Evolutionary conservation across 2,113 vertebrate species (phyloP).

Genomic region (Phylloscopus trochiloides): DNA sequence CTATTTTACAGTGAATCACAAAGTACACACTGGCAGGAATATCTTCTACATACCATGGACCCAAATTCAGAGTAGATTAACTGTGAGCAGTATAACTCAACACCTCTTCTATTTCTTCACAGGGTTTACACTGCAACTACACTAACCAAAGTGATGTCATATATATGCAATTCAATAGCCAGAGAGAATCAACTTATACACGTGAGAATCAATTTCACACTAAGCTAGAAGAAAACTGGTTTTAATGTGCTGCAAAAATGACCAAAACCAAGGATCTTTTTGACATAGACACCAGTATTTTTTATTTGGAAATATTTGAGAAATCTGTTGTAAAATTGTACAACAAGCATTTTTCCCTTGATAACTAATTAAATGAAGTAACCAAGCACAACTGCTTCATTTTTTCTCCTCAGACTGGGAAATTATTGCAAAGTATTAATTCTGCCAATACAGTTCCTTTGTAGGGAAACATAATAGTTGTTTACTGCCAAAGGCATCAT

Average conservation of each 20-base stretch:
- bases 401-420: not conserved
- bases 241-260: not conserved
- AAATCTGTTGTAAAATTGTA: not conserved
- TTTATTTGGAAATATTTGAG: not conserved
- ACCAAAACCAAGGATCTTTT: not conserved
- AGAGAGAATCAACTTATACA: conserved; percentile 4
- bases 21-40: not conserved
- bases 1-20: not conserved
- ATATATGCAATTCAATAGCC: not conserved
- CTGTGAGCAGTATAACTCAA: not conserved
- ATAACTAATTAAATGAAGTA: not conserved
- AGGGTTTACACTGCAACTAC: not conserved
- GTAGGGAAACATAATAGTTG: not conserved
- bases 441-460: not conserved
- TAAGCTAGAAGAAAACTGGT: not conserved
- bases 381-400: not conserved
- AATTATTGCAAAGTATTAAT: not conserved
- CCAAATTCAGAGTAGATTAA: not conserved
- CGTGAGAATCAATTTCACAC: conserved; percentile 34
- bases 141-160: not conserved
- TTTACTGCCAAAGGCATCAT: not conserved
- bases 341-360: not conserved
- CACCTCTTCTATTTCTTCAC: not conserved
- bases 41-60: not conserved
- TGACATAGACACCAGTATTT: not conserved